A percentile compares a stretch with the other conserved stretches of the same genome.
Conservation (phyloP, 2,797 vertebrate genomes). For the Halcyon badia region DNA sequence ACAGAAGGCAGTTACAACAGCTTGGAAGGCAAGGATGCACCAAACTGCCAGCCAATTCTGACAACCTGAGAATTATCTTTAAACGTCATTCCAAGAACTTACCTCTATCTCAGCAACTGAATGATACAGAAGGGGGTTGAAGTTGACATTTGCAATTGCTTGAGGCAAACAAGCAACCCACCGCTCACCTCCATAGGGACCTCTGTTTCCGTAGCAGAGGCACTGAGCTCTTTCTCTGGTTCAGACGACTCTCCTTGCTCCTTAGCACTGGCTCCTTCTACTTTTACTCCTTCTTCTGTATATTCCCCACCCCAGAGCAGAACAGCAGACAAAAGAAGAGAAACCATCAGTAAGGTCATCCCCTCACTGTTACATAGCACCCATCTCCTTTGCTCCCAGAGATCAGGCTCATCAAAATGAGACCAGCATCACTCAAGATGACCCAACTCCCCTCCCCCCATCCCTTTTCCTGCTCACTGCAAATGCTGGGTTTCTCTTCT, state of each 20-base stretch:
- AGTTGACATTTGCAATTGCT: not conserved
- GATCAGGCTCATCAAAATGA: not conserved
- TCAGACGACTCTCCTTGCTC: slow-evolving; percentile 81
- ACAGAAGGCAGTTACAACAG: not conserved
- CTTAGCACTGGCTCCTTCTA: slow-evolving; percentile 76
- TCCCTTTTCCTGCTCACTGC: not conserved
- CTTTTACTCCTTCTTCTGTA: slow-evolving; percentile 82
- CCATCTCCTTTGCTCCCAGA: not conserved
- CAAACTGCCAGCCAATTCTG: not conserved
- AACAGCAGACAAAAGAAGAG: not conserved
- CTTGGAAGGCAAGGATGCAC: not conserved
- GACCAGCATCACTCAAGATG: not conserved
- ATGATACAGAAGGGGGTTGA: not conserved
- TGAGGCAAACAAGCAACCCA: not conserved
- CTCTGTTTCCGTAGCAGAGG: slow-evolving; percentile 70
- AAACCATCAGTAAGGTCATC: not conserved
- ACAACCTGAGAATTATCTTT: not conserved
- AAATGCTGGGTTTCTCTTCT: not conserved
- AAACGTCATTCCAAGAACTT: not conserved
- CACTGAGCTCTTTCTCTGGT: slow-evolving; percentile 76
- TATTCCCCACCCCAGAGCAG: not conserved
- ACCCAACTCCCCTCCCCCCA: not conserved
- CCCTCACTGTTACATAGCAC: not conserved
- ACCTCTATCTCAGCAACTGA: not conserved
- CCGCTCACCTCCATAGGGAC: slow-evolving; percentile 75